phyloP scores from a whole-genome alignment of 2,797 vertebrate genomes.

The Zalophus californianus region DNA sequence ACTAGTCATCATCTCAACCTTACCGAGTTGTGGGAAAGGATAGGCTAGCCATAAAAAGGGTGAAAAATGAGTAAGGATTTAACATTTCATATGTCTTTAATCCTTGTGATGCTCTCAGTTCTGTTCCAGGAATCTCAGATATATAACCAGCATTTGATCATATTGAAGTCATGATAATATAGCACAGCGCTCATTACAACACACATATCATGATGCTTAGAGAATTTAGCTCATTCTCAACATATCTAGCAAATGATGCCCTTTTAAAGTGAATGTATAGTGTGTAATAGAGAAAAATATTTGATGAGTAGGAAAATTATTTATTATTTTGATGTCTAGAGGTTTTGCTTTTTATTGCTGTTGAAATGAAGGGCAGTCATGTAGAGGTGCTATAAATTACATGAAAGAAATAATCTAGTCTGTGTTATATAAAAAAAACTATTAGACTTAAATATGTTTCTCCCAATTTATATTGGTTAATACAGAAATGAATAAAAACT shows the following conservation, averaged over 20 bases:
- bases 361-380: constrained; percentile 66
- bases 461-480: constrained; percentile 82
- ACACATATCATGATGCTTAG: neutral
- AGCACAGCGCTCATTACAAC: constrained; percentile 2
- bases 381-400: neutral
- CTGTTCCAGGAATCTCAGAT: constrained; percentile 34
- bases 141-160: neutral
- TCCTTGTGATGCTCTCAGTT: constrained; percentile 17
- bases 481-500: constrained; percentile 74
- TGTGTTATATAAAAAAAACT: constrained; percentile 68
- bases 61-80: constrained; percentile 64
- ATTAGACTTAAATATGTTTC: constrained; percentile 68
- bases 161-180: neutral
- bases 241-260: neutral
- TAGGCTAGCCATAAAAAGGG: constrained; percentile 62
- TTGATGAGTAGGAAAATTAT: constrained; percentile 70
- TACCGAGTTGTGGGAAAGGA: constrained; percentile 63
- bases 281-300: constrained; percentile 21
- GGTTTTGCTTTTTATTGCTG: constrained; percentile 69
- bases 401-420: neutral
- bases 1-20: constrained; percentile 59
- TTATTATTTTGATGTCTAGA: constrained; percentile 75
- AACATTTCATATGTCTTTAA: constrained; percentile 64
- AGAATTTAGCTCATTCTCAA: neutral
- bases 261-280: constrained; percentile 36